Base-by-base conservation (phyloP, 2,888 invertebrate genomes). In the Lepidonotus clava region DNA sequence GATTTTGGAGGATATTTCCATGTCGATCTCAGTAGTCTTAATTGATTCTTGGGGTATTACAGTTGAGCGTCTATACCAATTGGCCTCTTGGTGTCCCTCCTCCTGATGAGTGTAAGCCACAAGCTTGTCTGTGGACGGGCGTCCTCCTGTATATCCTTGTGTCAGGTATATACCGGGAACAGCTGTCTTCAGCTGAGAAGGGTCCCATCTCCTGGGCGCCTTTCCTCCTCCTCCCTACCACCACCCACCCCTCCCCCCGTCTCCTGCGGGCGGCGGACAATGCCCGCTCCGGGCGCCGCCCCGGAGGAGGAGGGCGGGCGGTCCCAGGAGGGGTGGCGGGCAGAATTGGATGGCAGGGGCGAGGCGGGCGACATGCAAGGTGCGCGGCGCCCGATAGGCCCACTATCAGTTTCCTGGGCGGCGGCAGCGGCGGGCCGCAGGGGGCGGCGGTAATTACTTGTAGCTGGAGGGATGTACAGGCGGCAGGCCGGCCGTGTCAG, bases 351-450 rank as follows among this genome's bases (percentile, higher is more conserved):
- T 46, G 80, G 41, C 28, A 24, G 71, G 5, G 80, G 4, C 46
- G 21, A 46, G 51, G 80, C 32, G 46, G 46, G 80, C 46, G 46
- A 24, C 28, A 80, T 46, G 80, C 80, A 46, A 80, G 80, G 46
- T 80, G 80, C 32, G 80, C 51, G 46, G 24, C 46, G 80, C 28
- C 46, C 80, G 80, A 46, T 80, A 76, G 76, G 76, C 76, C 36
- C 36, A 36, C 38, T 36, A 40, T 40, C 38, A 76, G 24, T 38
- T 21, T 76, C 38, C 76, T 76, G 36, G 14, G 36, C 38, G 76
- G 40, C n/a, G 24, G 21, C 11, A 11, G 28, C 28, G 61, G 11
- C 28, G 46, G 46, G 61, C 4, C 61, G 5, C 4, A 32, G 61
- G 61, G 24, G 61, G 28, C 21, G 46, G 76, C 36, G 6, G 76